Evolutionary conservation across 1,140 invertebrate species (phyloP), one percentile per base, ranked within the genome.

Genomic region (Aradophagus sp.): DNA sequence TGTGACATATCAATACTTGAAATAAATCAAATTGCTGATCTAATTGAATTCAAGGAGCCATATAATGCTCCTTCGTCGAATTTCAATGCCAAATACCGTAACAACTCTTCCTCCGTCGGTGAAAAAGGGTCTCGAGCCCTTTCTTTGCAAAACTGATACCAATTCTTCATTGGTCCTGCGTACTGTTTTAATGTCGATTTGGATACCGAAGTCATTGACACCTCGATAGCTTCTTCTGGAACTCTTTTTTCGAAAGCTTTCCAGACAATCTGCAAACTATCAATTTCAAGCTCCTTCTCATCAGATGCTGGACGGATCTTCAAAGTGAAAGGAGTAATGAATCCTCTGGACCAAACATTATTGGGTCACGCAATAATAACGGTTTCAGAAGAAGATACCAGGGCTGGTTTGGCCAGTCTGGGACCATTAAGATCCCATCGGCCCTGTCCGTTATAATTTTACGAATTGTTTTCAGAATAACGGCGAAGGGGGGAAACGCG

Each of bases 311-410:
- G 0, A 42, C n/a, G 1, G 7, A 34, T 16, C 62, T 66, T 38
- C 34, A 66, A 56, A 32, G 48, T 8, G 29, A 31, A 17, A 20
- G 8, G n/a, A 65, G 19, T 10, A 66, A 31, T 19, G 55, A 32
- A 23, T 66, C 14, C 10, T 15, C 12, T 8, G 50, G 50, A n/a
- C 34, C 11, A 44, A 48, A 66, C 13, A 48, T n/a, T n/a, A 66
- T 34, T 20, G 48, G 29, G 5, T 31, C n/a, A 6, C n/a, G 5
- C 3, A 31, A 3, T 31, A 31, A 31, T 10, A 31, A 31, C 29
- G n/a, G n/a, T 5, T 3, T 6, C 5, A 31, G n/a, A 4, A 31
- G n/a, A 10, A 10, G 29, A 10, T 31, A 31, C 29, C 29, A 31
- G 29, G 29, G 29, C 29, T 31, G 29, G n/a, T 11, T 31, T 5